phyloP scores from a whole-genome alignment of 2,888 invertebrate genomes.

The Eudemis profundana region DNA sequence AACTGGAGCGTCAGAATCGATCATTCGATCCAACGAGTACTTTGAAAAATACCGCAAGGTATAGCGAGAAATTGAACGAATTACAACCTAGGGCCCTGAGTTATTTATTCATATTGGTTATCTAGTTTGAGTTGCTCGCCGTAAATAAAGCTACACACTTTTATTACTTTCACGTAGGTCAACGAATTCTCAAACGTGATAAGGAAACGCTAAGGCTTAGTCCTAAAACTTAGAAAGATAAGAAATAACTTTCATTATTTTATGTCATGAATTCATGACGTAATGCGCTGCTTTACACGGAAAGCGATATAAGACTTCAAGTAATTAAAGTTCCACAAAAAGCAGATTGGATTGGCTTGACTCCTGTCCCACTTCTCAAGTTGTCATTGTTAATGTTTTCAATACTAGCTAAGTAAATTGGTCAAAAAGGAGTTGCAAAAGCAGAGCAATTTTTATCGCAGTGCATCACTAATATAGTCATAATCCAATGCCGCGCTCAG shows the following conservation, averaged over 20 bases:
- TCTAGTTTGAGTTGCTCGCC: background rate
- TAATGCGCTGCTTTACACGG: slow-evolving; percentile 5
- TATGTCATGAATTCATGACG: slow-evolving; percentile 4
- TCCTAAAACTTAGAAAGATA: slow-evolving; percentile 15
- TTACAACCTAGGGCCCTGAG: background rate
- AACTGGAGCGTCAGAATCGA: background rate
- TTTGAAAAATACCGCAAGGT: background rate
- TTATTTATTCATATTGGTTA: background rate
- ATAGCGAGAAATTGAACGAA: background rate
- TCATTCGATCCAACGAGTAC: slow-evolving; percentile 7
- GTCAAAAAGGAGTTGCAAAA: slow-evolving; percentile 5
- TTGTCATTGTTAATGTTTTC: slow-evolving; percentile 21
- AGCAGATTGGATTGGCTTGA: slow-evolving; percentile 19
- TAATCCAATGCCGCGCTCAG: too few species aligned
- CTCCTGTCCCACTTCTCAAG: slow-evolving; percentile 15
- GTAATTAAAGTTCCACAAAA: slow-evolving; percentile 15
- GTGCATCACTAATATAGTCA: background rate
- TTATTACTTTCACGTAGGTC: slow-evolving; percentile 6
- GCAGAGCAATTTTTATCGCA: background rate
- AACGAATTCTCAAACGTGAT: slow-evolving; percentile 1
- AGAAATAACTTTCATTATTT: slow-evolving; percentile 23
- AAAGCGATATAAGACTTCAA: slow-evolving; percentile 22
- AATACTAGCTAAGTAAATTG: slow-evolving; percentile 15
- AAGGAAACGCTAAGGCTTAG: slow-evolving; percentile 12
- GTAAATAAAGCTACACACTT: slow-evolving; percentile 9